Conservation (phyloP, 2,888 invertebrate species). For the Bombylius discolor region DNA sequence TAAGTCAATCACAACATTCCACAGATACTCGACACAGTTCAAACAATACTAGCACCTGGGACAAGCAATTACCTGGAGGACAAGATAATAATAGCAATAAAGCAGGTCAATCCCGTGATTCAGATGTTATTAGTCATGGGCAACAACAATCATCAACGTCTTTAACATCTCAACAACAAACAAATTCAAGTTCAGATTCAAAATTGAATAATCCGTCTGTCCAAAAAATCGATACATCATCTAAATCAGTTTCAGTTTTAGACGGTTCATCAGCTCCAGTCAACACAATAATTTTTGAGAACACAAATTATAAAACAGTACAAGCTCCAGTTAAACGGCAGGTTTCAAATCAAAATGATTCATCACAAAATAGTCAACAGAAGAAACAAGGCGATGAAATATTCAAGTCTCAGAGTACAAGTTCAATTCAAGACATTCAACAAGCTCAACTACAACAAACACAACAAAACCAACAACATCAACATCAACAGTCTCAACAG, state of each 20-base stretch:
- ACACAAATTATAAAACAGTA: slow-evolving; percentile 74
- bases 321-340: slow-evolving; percentile 39
- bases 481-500: slow-evolving; percentile 24
- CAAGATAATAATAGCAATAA: not conserved
- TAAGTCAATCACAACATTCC: not conserved
- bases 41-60: not conserved
- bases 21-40: not conserved
- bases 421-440: slow-evolving; percentile 34
- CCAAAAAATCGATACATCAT: slow-evolving; percentile 4
- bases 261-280: slow-evolving; percentile 70
- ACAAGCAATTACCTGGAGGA: not conserved
- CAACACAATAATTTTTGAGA: slow-evolving; percentile 82
- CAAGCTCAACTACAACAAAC: slow-evolving; percentile 18
- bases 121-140: not conserved
- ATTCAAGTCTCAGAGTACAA: slow-evolving; percentile 12
- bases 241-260: slow-evolving; percentile 34
- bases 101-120: not conserved
- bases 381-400: slow-evolving; percentile 14
- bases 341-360: slow-evolving; percentile 26
- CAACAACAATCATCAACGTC: slow-evolving; percentile 4
- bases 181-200: not conserved
- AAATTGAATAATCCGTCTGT: not conserved
- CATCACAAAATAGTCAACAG: slow-evolving; percentile 8
- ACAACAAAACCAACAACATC: slow-evolving; percentile 16
- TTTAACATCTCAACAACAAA: slow-evolving; percentile 8